Base-by-base conservation (phyloP, 2,113 vertebrate genomes). In the Crotalus tigris region DNA sequence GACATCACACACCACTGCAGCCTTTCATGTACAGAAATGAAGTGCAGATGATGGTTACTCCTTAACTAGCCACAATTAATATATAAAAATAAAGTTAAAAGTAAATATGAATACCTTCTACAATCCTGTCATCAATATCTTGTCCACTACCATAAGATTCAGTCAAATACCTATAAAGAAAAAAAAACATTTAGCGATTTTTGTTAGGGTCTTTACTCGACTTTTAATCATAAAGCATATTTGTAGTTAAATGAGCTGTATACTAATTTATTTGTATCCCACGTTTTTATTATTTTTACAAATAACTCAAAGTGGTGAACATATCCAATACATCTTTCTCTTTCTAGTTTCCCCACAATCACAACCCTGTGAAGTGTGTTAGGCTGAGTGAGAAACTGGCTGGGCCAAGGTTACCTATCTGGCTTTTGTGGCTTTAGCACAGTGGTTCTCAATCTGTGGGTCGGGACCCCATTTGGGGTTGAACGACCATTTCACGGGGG, bases 41-140 rank as follows among this genome's bases (percentile, higher is more conserved):
- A 21, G 39, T 2, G 13, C 6, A 3, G 7, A 69, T 33, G 2
- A 49, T 39, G n/a, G 7, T 29, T 57, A 17, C 58, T 23, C 88
- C 39, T 53, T 23, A 81, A n/a, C 54, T 49, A 51, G 21, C 3
- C 15, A n/a, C 5, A 59, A 85, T 51, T 53, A 59, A 89, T 44
- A 17, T 1, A 26, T 55, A 44, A 53, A 53, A 90, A 46, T 12
- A 87, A 64, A 94, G 54, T 9, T 39, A 24, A 64, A 5, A 13
- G 90, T 5, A 93, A 93, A 69, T 21, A 92, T 88, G 91, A 46
- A 59, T 97, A 99, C 99, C 99, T 98, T 99, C 99, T 87, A 99
- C 99, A 96, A 99, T 99, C 94, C 99, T 97, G 58, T 99, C 99
- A 95, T 99, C 99, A 85, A 99, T 99, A 97, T 99, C 99, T 97